Evolutionary conservation across 2,113 vertebrate genomes (phyloP).

Genomic region (Tupaia tana): DNA sequence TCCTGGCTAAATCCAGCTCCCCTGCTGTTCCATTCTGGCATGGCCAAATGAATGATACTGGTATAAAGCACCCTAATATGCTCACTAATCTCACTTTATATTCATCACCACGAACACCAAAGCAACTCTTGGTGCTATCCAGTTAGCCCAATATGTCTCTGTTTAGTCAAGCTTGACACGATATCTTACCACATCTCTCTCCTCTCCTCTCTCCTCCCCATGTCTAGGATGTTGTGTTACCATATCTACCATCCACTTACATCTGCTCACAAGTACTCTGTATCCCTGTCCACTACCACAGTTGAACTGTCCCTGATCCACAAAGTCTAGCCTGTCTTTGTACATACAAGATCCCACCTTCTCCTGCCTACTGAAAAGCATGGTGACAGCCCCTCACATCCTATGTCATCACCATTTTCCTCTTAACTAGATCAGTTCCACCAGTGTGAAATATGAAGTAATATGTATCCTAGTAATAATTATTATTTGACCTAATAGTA

Average conservation of each 20-base stretch:
- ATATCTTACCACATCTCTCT: neutral
- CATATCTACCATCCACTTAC: neutral
- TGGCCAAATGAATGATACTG: neutral
- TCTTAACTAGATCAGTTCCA: neutral
- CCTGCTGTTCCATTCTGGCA: neutral
- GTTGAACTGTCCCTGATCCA: neutral
- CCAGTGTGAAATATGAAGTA: neutral
- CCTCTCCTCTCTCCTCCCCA: neutral
- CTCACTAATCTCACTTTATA: neutral
- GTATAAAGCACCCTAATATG: neutral
- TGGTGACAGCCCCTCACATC: neutral
- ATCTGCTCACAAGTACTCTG: neutral
- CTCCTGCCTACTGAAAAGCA: neutral
- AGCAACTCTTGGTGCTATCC: neutral
- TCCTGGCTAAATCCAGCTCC: neutral
- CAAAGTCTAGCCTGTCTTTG: neutral
- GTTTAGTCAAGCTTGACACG: neutral
- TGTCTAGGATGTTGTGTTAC: neutral
- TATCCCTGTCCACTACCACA: neutral
- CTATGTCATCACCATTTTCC: neutral
- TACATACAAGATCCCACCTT: neutral
- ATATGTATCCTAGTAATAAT: neutral
- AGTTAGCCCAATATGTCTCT: neutral
- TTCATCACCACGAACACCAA: neutral
- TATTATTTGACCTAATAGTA: neutral